Conservation (phyloP, 2,797 vertebrate species). For the Arctocebus calabarensis region DNA sequence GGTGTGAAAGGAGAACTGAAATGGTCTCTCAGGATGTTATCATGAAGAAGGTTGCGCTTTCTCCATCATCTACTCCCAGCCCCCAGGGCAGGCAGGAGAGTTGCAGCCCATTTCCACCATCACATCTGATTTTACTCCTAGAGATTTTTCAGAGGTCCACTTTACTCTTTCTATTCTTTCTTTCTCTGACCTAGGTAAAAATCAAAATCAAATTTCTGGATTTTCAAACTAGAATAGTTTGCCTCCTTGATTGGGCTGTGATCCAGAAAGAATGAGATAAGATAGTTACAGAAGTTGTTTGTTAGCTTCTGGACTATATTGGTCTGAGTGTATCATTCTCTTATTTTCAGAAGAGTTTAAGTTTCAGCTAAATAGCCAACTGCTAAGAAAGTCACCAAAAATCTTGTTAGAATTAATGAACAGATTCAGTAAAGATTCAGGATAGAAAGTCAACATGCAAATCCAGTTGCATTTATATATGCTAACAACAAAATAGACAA, state of each 20-base stretch:
- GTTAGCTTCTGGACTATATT: neutral
- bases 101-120: neutral
- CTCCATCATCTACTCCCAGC: neutral
- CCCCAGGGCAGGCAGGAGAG: neutral
- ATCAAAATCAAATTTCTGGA: constrained; percentile 46
- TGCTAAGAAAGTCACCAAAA: neutral
- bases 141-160: neutral
- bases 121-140: neutral
- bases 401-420: neutral
- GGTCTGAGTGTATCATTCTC: neutral
- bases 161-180: neutral
- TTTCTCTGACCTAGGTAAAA: constrained; percentile 20
- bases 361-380: neutral
- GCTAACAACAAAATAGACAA: neutral
- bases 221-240: neutral
- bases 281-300: neutral
- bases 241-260: neutral
- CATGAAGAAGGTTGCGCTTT: neutral
- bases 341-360: constrained; percentile 21
- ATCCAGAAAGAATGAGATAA: constrained; percentile 28
- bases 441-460: neutral
- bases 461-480: neutral
- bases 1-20: constrained; percentile 73
- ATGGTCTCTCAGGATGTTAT: constrained; percentile 57
- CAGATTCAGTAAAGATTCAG: neutral